Base-by-base conservation (phyloP, 2,113 vertebrate genomes). In the Montifringilla adamsi region DNA sequence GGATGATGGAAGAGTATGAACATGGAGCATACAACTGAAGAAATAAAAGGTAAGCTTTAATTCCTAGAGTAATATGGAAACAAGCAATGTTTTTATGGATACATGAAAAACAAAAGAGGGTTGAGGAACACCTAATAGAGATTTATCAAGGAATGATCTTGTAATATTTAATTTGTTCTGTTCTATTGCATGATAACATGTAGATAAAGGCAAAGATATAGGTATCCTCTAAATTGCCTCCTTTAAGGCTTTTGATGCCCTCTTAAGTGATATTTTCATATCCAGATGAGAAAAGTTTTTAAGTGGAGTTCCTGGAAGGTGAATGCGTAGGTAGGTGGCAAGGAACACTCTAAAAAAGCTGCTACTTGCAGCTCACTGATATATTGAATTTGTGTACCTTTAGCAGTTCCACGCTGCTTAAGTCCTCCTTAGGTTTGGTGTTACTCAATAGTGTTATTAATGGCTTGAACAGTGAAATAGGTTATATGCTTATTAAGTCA, bases 401-500 rank as follows among this genome's bases (percentile, higher is more conserved):
- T 75, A 84, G 76, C 84, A 60, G 68, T 52, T 81, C 80, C 60
- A 64, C 64, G 56, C 28, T 41, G 39, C 39, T 41, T 41, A 3
- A 72, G 44, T 76, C 78, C 62, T 55, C 33, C 72, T 86, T 72
- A 30, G 16, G 8, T 86, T 67, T 72, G 68, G 55, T 89, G 56
- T 86, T 86, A 63, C 33, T 86, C 92, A 81, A 70, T 74, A 80
- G 30, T 68, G 60, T 89, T 84, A 84, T 87, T 92, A 96, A 94
- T 60, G 64, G 39, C 68, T 59, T 52, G 79, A 94, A 87, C 56
- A 89, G 89, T 56, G 56, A 89, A 92, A 96, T 78, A 88, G 83
- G 95, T 94, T 94, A 95, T 84, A 87, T 91, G 80, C 68, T 95
- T 96, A 94, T 93, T 97, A 96, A 93, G 84, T 81, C 83, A 44